Base-by-base conservation (phyloP, 1,140 invertebrate species). In the Pissodes strobi region DNA sequence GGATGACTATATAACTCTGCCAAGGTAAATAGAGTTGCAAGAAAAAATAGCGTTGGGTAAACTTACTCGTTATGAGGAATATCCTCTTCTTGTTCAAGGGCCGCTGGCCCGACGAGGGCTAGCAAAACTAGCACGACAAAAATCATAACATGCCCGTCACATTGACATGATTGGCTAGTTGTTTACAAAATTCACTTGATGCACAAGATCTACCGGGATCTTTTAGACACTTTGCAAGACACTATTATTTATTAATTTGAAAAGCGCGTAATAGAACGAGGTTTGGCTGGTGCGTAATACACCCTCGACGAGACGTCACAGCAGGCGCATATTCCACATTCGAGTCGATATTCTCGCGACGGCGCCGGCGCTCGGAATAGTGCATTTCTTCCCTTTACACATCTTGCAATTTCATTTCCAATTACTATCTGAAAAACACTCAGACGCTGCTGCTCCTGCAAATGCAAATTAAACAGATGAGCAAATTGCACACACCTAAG, bases 11-110 rank as follows among this genome's bases (percentile, higher is more conserved):
- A 9, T 17, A 17, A 48, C 21, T 27, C 12, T 30, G n/a, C 18
- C 43, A 27, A 41, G 1, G 30, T 45, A 27, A 27, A 27, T 27
- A 5, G n/a, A 30, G 19, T 22, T 2, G 41, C 27, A n/a, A 10
- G 15, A 18, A n/a, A 64, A 60, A 45, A 23, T 19, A 9, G 52
- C 21, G 43, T 45, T 5, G 18, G 37, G 22, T 21, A 34, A 43
- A 82, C 89, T 90, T 83, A 91, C 90, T 91, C 89, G 79, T 89
- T 89, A 77, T 91, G 89, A 39, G 89, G 90, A 74, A 92, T 91
- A 76, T 91, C 89, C 82, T 92, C 89, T 71, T 90, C 88, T 76
- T 91, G 89, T 79, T 91, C 87, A 19, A 74, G 62, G 64, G 74
- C 74, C n/a, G 66, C 69, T 2, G 76, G 70, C 48, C 76, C 67